Base-by-base conservation (phyloP, 2,888 invertebrate species). In the Conistra vaccinii region DNA sequence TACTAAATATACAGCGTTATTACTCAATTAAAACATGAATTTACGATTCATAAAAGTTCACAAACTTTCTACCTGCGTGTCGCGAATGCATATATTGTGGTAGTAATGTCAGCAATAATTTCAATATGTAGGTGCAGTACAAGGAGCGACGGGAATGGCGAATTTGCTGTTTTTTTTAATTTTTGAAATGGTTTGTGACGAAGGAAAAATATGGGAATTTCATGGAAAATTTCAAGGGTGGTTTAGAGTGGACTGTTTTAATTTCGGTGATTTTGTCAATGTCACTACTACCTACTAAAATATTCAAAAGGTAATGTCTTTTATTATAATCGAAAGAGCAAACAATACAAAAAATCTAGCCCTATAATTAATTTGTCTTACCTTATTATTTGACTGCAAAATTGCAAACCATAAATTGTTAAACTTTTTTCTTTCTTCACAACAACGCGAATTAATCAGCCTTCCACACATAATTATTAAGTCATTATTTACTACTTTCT, bases 1-100 rank as follows among this genome's bases (percentile, higher is more conserved):
- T 83, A 82, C 80, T 81, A 77, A 83, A 79, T 82, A 87, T 78
- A 82, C 82, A 80, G 80, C 73, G 82, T 88, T 88, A 86, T 88
- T 85, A 87, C 85, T 81, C 87, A 88, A 89, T 89, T 88, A 89
- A 87, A 89, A 87, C 73, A 82, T 80, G 77, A 86, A 88, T 85
- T 86, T 87, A 87, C 82, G 86, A 86, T 87, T 87, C 85, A 88
- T 88, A 86, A 87, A 87, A 87, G 80, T 87, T 87, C 85, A 86
- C 74, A 84, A 86, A 88, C 67, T 87, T 87, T 88, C 85, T 86
- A 85, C 84, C 85, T 89, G 81, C 89, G 85, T 87, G 89, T 80
- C 85, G 81, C 81, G 82, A 87, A 81, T 84, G 87, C 87, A 87
- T 89, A 87, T 87, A 90, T 87, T 89, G 87, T 86, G 79, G 63